Base-by-base conservation (phyloP, 2,888 invertebrate species). In the Lasius fuliginosus region DNA sequence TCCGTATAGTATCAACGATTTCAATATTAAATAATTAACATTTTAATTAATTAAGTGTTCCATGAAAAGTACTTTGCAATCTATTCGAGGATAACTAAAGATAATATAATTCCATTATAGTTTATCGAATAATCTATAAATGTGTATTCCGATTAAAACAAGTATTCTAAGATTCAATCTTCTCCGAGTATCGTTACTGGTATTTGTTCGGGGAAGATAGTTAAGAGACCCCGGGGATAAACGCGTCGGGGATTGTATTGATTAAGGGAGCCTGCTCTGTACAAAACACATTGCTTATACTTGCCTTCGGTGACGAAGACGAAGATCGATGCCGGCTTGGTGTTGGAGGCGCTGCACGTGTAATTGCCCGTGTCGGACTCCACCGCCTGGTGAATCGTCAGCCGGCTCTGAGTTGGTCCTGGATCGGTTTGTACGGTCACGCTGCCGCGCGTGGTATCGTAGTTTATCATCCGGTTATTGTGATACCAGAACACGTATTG, bases 401-500 rank as follows among this genome's bases (percentile, higher is more conserved):
- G 97, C 92, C 98, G 97, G 93, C 98, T 98, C 95, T 98, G 98
- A 89, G 98, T 98, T 93, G 97, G 97, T 88, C 98, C 98, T 89
- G 98, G 98, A 95, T 97, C 97, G 89, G 98, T 98, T 94, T 97
- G 97, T 93, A 98, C 98, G 90, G 96, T 96, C 90, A 98, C 98
- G 90, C 97, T 97, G 90, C 98, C 97, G 93, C 98, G 97, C 92
- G 97, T 96, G 92, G 97, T 97, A 95, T 98, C 98, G 95, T 98
- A 98, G 96, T 98, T 98, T 96, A 98, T 98, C 97, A 98, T 98
- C 94, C 98, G 97, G 95, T 97, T 97, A 96, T 98, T 98, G 96
- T 98, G 98, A 96, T 98, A 98, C 98, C 98, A 98, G 96, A 98
- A 98, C 94, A 99, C 98, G 96, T 98, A 98, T 95, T 98, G 98